Conservation (phyloP, 2,797 vertebrate species). For the Crax fasciolata region DNA sequence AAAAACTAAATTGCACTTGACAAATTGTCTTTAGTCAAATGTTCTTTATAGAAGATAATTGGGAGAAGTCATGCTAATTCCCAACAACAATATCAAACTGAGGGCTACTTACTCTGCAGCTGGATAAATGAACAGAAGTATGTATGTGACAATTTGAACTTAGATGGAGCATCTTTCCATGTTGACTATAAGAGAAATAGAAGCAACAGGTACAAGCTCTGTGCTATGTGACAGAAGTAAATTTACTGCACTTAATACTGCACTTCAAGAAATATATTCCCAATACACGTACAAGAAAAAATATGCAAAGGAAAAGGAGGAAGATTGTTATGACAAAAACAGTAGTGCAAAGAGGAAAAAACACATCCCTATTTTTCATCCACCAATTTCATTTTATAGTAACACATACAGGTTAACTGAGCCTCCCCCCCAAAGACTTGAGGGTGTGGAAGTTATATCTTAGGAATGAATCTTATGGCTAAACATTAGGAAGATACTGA, state of each 20-base stretch:
- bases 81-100: not conserved
- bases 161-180: not conserved
- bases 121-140: not conserved
- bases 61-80: not conserved
- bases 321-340: not conserved
- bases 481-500: not conserved
- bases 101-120: not conserved
- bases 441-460: not conserved
- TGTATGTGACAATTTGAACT: not conserved
- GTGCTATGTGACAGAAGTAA: not conserved
- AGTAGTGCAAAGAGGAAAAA: not conserved
- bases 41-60: not conserved
- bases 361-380: not conserved
- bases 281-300: not conserved
- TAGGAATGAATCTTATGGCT: not conserved
- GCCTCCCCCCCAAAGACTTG: not conserved
- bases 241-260: not conserved
- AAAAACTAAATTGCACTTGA: not conserved
- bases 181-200: not conserved
- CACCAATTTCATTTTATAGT: not conserved
- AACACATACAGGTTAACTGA: not conserved
- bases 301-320: not conserved
- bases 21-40: slow-evolving; percentile 12
- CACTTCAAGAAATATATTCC: not conserved
- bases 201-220: not conserved